These are phyloP conservation scores for Campylomormyrus tamandua DNA, from an alignment of 2,113 vertebrate species.

Conservation along the genomic window DNA sequence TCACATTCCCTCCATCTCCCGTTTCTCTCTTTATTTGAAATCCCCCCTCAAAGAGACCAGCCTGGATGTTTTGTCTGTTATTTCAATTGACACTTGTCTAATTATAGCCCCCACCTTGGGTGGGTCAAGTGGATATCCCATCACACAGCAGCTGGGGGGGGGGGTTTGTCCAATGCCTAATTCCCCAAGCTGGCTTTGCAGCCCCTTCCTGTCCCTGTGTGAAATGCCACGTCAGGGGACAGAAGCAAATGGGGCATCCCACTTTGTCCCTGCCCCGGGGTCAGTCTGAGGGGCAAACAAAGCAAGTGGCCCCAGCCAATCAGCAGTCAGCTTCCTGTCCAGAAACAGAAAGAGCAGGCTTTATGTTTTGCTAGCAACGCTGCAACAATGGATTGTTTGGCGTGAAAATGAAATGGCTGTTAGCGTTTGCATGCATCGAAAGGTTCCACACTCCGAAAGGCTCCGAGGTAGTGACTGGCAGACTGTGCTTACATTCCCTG, in stretches of 20 bases:
- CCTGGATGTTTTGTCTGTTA: slow-evolving; percentile 26
- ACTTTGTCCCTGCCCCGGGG: background rate
- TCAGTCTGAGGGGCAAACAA: background rate
- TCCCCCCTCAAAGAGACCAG: background rate
- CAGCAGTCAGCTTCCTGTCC: background rate
- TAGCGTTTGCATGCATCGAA: background rate
- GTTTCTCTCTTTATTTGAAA: background rate
- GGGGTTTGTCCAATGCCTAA: background rate
- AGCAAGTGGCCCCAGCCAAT: background rate
- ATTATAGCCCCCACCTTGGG: slow-evolving; percentile 25
- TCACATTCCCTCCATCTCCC: background rate
- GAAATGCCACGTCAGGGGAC: background rate
- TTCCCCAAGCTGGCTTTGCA: background rate
- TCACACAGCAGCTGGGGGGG: background rate
- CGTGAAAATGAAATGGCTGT: background rate
- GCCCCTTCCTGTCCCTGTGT: background rate
- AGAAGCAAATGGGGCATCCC: background rate
- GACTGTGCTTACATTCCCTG: background rate
- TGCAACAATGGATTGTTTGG: background rate
- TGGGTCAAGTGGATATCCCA: background rate
- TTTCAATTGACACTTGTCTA: slow-evolving; percentile 29
- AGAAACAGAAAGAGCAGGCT: slow-evolving; percentile 3
- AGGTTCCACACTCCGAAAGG: background rate
- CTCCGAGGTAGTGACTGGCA: background rate
- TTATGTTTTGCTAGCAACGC: background rate